phyloP scores from a whole-genome alignment of 2,797 vertebrate genomes.

The Periparus ater region DNA sequence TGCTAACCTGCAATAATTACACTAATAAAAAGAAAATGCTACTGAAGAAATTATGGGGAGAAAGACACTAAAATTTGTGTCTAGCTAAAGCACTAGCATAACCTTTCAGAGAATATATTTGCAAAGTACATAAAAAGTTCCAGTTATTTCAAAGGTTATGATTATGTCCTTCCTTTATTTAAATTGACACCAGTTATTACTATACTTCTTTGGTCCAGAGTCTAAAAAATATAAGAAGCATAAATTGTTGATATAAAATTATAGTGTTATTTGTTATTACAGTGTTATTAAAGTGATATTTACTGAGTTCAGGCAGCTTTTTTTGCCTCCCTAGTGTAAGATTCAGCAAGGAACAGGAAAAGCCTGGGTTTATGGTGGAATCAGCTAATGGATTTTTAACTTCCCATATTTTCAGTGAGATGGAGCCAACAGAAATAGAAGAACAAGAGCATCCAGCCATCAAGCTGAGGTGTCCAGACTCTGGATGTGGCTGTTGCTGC shows the following conservation, averaged over 20 bases:
- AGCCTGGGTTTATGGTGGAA: neutral
- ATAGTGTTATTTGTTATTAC: constrained; percentile 31
- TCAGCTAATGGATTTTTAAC: neutral
- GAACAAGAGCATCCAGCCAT: neutral
- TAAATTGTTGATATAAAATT: constrained; percentile 22
- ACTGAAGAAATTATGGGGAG: constrained; percentile 44
- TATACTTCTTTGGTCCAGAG: neutral
- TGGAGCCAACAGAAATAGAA: neutral
- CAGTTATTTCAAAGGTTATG: constrained; percentile 56
- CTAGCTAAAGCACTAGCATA: constrained; percentile 41
- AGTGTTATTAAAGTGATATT: constrained; percentile 46
- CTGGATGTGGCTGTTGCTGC: fast-evolving
- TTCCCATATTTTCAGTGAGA: neutral
- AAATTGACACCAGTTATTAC: constrained; percentile 53
- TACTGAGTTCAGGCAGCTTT: neutral
- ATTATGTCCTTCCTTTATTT: constrained; percentile 58
- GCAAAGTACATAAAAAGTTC: constrained; percentile 53
- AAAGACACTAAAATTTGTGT: constrained; percentile 50
- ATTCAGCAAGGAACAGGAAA: neutral
- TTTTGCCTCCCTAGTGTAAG: neutral
- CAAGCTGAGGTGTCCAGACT: fast-evolving
- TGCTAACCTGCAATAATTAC: constrained; percentile 67
- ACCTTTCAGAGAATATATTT: constrained; percentile 55
- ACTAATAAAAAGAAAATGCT: constrained; percentile 64
- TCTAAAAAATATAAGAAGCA: neutral